Evolutionary conservation across 92 coral and sea anemone species (phyloP).

Genomic region (Pocillopora meandrina): DNA sequence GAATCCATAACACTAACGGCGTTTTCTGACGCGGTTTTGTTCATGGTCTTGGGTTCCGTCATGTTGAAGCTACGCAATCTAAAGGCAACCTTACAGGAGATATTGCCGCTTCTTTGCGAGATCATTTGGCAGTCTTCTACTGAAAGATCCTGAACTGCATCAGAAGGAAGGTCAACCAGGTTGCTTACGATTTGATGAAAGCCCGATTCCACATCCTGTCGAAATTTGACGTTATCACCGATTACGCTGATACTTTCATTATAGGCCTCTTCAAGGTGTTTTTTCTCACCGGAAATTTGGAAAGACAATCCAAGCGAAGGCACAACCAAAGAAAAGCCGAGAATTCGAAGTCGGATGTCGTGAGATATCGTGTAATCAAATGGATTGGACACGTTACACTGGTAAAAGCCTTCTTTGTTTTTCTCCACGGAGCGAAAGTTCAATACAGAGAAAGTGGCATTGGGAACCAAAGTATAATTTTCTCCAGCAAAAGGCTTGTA

Average conservation of each 20-base stretch:
- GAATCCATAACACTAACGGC: conserved; percentile 60
- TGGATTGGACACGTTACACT: conserved; percentile 64
- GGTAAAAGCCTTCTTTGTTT: conserved; percentile 63
- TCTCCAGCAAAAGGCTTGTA: conserved; percentile 43
- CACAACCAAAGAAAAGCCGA: conserved; percentile 52
- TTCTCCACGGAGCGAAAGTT: conserved; percentile 26
- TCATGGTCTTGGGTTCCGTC: conserved; percentile 36
- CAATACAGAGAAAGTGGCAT: conserved; percentile 57
- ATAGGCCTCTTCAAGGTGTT: neutral
- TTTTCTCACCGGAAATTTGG: conserved; percentile 12
- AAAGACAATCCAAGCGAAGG: conserved; percentile 44
- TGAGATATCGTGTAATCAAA: conserved; percentile 67
- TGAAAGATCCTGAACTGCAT: conserved; percentile 32
- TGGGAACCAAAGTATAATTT: conserved; percentile 23
- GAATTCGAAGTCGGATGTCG: conserved; percentile 50
- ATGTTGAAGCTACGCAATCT: conserved; percentile 49
- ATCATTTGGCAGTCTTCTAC: conserved; percentile 23
- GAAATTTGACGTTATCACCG: neutral
- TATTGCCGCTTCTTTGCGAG: neutral
- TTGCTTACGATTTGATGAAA: conserved; percentile 1
- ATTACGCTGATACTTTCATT: neutral
- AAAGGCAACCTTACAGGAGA: conserved; percentile 54
- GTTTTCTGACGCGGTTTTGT: conserved; percentile 44
- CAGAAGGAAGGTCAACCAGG: conserved; percentile 43
- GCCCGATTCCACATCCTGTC: neutral